A percentile compares a stretch with the other conserved stretches of the same genome.
phyloP scores from a whole-genome alignment of 2,888 invertebrate species.

The Eupithecia exiguata region DNA sequence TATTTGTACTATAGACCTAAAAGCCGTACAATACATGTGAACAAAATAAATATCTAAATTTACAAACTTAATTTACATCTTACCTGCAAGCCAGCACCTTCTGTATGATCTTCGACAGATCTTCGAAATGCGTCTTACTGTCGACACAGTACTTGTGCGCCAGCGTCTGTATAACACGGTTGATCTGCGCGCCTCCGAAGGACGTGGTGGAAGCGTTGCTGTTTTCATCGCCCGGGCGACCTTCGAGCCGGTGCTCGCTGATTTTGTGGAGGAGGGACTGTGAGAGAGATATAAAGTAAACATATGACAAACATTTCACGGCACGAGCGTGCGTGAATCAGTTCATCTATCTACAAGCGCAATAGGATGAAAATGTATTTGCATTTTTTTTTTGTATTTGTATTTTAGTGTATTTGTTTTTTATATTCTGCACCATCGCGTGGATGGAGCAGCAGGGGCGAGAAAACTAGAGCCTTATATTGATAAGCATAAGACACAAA shows the following conservation, averaged over 20 bases:
- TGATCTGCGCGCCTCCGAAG: conserved; percentile 88
- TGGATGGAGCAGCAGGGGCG: too few species aligned
- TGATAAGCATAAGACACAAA: conserved; percentile 47
- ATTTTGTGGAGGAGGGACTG: conserved; percentile 92
- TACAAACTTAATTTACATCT: too few species aligned
- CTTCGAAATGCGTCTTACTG: conserved; percentile 97
- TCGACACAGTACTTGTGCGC: conserved; percentile 98
- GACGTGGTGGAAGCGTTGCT: conserved; percentile 78
- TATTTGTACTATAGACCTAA: too few species aligned
- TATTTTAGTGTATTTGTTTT: too few species aligned
- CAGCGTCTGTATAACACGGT: conserved; percentile 95
- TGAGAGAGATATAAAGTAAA: neutral
- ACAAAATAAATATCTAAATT: too few species aligned
- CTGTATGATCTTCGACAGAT: conserved; percentile 94
- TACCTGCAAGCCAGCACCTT: conserved; percentile 93
- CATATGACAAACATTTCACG: too few species aligned
- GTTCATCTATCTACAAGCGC: too few species aligned
- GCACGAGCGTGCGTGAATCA: too few species aligned
- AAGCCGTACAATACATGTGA: too few species aligned
- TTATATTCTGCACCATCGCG: too few species aligned
- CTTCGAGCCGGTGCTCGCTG: conserved; percentile 92
- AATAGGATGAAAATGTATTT: too few species aligned
- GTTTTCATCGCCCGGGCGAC: conserved; percentile 82
- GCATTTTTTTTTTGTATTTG: too few species aligned
- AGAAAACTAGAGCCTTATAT: neutral